Conservation (phyloP, 2,113 vertebrate species). For the Dicentrarchus labrax region DNA sequence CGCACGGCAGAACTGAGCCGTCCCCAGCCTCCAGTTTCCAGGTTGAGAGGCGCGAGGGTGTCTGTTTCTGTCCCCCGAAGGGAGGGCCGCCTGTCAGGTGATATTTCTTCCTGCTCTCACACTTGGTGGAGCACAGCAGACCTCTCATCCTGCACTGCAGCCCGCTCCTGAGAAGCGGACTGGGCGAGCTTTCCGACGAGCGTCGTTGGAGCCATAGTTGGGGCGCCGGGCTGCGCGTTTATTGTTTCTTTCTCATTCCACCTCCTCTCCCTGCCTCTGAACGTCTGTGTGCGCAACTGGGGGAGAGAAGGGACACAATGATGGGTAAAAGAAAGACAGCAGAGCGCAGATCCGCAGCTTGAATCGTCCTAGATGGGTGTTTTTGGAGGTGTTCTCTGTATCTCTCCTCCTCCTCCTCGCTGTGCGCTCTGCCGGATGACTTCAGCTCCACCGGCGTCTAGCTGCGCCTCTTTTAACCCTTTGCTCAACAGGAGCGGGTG, state of each 20-base stretch:
- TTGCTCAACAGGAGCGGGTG: constrained; percentile 49
- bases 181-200: constrained; percentile 39
- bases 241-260: constrained; percentile 20
- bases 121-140: constrained; percentile 33
- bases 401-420: constrained; percentile 60
- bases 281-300: background rate
- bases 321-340: background rate
- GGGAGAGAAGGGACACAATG: background rate
- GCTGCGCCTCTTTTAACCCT: constrained; percentile 84
- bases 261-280: background rate
- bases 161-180: constrained; percentile 63
- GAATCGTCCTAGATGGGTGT: constrained; percentile 28
- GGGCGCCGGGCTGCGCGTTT: constrained; percentile 31
- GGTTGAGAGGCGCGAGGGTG: constrained; percentile 28
- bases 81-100: constrained; percentile 56
- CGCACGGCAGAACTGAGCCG: constrained; percentile 25
- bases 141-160: constrained; percentile 58
- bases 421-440: constrained; percentile 75
- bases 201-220: constrained; percentile 61
- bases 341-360: constrained; percentile 18
- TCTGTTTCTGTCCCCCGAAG: constrained; percentile 46
- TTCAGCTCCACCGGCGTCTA: constrained; percentile 72
- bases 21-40: constrained; percentile 48
- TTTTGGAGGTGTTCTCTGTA: constrained; percentile 57
- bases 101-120: constrained; percentile 53